These are phyloP conservation scores for Eupsittula cactorum DNA, from an alignment of 2,113 vertebrate genomes.

Conservation along the genomic window DNA sequence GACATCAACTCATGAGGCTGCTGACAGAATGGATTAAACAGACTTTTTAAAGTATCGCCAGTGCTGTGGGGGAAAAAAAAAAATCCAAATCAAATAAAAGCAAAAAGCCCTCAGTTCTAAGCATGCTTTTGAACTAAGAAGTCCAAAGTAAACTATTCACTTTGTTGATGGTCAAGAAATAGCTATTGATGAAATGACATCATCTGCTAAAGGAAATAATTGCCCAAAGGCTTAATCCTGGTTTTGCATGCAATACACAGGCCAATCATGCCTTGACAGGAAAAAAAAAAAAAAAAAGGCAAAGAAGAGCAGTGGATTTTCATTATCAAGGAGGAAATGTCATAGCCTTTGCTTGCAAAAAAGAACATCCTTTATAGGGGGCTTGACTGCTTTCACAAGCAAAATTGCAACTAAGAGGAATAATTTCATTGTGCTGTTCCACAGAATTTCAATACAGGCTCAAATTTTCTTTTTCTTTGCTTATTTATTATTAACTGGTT, in stretches of 20 bases:
- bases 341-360: not conserved
- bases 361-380: not conserved
- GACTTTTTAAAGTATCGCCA: conserved; percentile 15
- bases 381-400: not conserved
- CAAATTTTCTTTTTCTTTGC: not conserved
- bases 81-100: not conserved
- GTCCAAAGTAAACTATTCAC: not conserved
- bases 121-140: not conserved
- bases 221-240: not conserved
- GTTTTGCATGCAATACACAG: not conserved
- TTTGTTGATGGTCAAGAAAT: not conserved
- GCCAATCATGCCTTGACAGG: not conserved
- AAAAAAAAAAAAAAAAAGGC: not conserved
- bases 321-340: not conserved
- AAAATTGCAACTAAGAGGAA: not conserved
- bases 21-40: conserved; percentile 51
- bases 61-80: not conserved
- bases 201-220: conserved; percentile 16
- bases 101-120: not conserved
- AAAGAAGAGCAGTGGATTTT: not conserved
- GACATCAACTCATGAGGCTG: not conserved
- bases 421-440: not conserved
- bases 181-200: not conserved
- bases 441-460: not conserved
- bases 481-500: not conserved